Evolutionary conservation across 2,888 invertebrate species (phyloP).

Genomic region (Gastrophysa polygoni): DNA sequence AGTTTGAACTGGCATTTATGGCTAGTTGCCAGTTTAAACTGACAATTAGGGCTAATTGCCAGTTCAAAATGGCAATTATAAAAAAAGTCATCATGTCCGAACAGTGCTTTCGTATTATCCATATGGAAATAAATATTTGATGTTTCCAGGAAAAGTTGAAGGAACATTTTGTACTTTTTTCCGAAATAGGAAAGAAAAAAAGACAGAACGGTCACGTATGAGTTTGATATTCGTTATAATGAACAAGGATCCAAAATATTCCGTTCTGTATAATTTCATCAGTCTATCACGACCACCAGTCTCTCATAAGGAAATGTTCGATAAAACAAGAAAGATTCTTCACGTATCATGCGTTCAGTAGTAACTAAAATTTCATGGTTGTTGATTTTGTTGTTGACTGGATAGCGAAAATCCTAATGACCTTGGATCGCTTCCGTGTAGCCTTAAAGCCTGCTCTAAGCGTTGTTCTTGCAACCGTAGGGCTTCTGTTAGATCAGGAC

Average conservation of each 20-base stretch:
- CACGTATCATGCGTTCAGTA: conserved; percentile 66
- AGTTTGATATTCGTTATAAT: neutral
- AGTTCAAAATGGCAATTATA: too few species aligned
- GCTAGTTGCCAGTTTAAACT: too few species aligned
- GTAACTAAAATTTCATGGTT: conserved; percentile 81
- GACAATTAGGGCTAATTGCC: too few species aligned
- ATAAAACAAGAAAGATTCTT: conserved; percentile 9
- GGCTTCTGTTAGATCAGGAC: conserved; percentile 75
- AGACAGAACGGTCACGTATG: conserved; percentile 28
- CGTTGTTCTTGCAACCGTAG: conserved; percentile 75
- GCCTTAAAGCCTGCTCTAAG: conserved; percentile 80
- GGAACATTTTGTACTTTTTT: conserved; percentile 35
- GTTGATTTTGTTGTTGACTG: conserved; percentile 60
- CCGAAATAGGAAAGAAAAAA: conserved; percentile 24
- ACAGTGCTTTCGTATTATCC: too few species aligned
- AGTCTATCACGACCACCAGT: neutral
- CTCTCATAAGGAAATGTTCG: neutral
- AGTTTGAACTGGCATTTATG: too few species aligned
- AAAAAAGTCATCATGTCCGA: too few species aligned
- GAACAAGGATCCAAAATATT: neutral
- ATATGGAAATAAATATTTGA: neutral
- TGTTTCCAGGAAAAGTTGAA: conserved; percentile 21
- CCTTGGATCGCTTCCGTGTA: conserved; percentile 78
- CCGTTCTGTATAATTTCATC: neutral
- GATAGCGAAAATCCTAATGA: conserved; percentile 77